A percentile compares a stretch with the other conserved stretches of the same genome.
Conservation (phyloP, 2,113 vertebrate genomes). For the Prochilodus magdalenae region DNA sequence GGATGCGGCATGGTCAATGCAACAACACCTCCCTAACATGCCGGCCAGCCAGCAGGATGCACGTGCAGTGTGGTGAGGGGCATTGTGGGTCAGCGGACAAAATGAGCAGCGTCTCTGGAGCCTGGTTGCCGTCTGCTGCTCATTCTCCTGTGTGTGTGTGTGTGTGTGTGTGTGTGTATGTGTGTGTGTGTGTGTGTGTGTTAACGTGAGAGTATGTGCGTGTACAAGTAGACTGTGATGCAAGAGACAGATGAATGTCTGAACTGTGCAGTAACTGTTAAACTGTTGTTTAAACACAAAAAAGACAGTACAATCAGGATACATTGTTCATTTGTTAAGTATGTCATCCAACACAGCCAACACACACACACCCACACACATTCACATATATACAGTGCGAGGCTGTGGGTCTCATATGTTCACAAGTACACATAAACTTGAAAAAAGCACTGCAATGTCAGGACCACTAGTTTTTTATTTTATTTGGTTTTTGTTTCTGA, state of each 20-base stretch:
- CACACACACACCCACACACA: slow-evolving; percentile 31
- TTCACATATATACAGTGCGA: slow-evolving; percentile 5
- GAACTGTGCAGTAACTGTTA: too few species aligned
- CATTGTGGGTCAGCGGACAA: slow-evolving; percentile 46
- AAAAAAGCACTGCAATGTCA: too few species aligned
- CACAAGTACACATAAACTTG: neutral
- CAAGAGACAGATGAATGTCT: too few species aligned
- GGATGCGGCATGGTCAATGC: slow-evolving; percentile 2
- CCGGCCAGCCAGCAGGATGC: slow-evolving; percentile 33
- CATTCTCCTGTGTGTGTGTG: neutral
- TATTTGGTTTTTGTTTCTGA: too few species aligned
- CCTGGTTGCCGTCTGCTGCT: neutral
- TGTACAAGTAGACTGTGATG: too few species aligned
- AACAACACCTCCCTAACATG: neutral
- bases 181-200: slow-evolving; percentile 5
- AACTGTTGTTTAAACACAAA: too few species aligned
- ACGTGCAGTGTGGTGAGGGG: slow-evolving; percentile 34
- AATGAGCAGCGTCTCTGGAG: slow-evolving; percentile 5
- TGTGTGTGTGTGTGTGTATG: slow-evolving; percentile 12
- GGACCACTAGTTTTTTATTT: too few species aligned
- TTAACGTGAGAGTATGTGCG: too few species aligned
- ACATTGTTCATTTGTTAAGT: too few species aligned
- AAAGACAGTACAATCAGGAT: too few species aligned
- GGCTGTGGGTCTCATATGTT: too few species aligned
- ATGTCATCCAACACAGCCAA: neutral